phyloP scores from a whole-genome alignment of 1,140 invertebrate genomes.

The Lasioglossum baleicum region DNA sequence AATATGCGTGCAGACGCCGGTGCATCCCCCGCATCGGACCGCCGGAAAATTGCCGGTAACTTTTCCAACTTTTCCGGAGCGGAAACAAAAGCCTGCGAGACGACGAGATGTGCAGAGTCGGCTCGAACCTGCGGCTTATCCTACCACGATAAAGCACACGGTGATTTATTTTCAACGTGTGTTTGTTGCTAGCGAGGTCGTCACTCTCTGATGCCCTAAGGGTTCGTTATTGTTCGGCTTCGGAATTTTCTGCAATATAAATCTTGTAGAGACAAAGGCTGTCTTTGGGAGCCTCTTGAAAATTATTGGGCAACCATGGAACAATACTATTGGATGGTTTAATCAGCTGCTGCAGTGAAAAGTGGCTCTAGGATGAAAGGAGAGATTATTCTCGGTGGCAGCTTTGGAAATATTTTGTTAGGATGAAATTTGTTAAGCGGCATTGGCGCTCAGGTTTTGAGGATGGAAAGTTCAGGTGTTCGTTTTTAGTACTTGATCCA shows the following conservation, averaged over 20 bases:
- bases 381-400: too few species aligned
- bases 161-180: neutral
- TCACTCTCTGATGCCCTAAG: too few species aligned
- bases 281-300: neutral
- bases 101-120: too few species aligned
- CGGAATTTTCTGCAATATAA: neutral
- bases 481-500: too few species aligned
- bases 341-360: too few species aligned
- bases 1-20: slow-evolving; percentile 47
- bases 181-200: neutral
- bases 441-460: too few species aligned
- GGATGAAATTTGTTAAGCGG: too few species aligned
- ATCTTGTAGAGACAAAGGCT: neutral
- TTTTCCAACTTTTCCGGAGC: neutral
- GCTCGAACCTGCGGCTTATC: neutral
- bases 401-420: too few species aligned
- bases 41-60: neutral
- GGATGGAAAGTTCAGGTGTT: too few species aligned
- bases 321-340: too few species aligned
- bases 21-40: neutral
- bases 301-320: neutral
- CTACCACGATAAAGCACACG: neutral
- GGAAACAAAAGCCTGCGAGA: neutral
- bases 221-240: neutral
- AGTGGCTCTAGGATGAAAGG: too few species aligned